Conservation (phyloP, 2,888 invertebrate genomes). For the Drosophila pseudotakahashii region DNA sequence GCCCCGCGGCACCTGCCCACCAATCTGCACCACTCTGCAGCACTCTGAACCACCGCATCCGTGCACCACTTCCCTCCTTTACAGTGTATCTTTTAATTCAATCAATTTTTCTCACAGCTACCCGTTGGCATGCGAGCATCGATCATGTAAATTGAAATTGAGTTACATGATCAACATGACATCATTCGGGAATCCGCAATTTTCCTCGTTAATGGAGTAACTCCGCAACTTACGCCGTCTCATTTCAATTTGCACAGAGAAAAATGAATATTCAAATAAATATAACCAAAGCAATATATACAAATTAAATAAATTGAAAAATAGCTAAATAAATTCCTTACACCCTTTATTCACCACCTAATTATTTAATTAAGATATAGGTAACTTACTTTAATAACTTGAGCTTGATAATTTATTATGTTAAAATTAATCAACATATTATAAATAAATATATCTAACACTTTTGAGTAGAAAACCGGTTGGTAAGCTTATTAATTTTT, state of each 20-base stretch:
- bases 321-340: no score
- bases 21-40: background rate
- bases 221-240: constrained; percentile 1
- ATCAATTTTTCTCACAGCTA: constrained; percentile 75
- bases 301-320: background rate
- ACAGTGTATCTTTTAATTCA: constrained; percentile 68
- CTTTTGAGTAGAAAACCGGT: background rate
- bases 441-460: background rate
- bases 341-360: background rate
- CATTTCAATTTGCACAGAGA: constrained; percentile 9
- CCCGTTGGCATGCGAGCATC: constrained; percentile 45
- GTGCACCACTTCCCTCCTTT: constrained; percentile 7
- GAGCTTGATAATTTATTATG: background rate
- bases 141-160: constrained; percentile 70
- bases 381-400: background rate
- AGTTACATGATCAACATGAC: constrained; percentile 67
- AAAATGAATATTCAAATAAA: background rate
- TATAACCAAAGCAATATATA: background rate
- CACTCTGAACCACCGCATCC: background rate
- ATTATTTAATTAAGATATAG: no score
- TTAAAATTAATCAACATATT: background rate
- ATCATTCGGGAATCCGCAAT: constrained; percentile 59
- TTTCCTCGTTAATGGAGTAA: constrained; percentile 31
- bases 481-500: background rate
- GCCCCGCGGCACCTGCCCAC: constrained; percentile 46